Evolutionary conservation across 2,888 invertebrate species (phyloP).

Genomic region (Tethea ocularis): DNA sequence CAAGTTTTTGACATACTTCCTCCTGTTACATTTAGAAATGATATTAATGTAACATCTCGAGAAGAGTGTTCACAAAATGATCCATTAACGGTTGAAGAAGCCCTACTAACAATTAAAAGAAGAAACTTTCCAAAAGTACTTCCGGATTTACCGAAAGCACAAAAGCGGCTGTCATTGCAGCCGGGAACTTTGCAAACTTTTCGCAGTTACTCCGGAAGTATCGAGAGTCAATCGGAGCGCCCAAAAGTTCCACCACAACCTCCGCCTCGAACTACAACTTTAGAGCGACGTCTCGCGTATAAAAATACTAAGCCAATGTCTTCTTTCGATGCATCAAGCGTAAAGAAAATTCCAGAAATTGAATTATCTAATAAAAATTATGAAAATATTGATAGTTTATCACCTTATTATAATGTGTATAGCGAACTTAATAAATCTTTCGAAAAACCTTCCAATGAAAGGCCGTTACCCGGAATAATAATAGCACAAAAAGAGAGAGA

Average conservation of each 20-base stretch:
- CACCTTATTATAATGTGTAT: constrained; percentile 35
- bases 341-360: constrained; percentile 51
- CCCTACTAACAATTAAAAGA: constrained; percentile 88
- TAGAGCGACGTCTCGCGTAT: constrained; percentile 83
- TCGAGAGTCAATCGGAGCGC: constrained; percentile 61
- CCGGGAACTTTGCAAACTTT: constrained; percentile 76
- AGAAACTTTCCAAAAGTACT: constrained; percentile 93
- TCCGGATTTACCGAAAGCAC: constrained; percentile 87
- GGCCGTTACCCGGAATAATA: constrained; percentile 31
- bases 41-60: constrained; percentile 90
- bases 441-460: constrained; percentile 44
- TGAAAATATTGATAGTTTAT: constrained; percentile 67
- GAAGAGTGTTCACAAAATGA: constrained; percentile 75
- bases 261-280: constrained; percentile 89
- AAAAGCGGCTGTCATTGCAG: constrained; percentile 87
- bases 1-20: constrained; percentile 65
- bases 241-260: constrained; percentile 86
- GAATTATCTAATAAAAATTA: constrained; percentile 50
- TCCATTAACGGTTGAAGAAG: constrained; percentile 86
- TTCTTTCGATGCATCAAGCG: constrained; percentile 60
- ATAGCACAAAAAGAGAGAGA: constrained; percentile 53
- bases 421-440: constrained; percentile 47
- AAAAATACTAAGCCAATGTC: constrained; percentile 70
- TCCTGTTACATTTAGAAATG: constrained; percentile 78
- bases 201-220: constrained; percentile 51